These are phyloP conservation scores for Elysia crispata DNA, from an alignment of 2,888 invertebrate genomes.

Conservation along the genomic window DNA sequence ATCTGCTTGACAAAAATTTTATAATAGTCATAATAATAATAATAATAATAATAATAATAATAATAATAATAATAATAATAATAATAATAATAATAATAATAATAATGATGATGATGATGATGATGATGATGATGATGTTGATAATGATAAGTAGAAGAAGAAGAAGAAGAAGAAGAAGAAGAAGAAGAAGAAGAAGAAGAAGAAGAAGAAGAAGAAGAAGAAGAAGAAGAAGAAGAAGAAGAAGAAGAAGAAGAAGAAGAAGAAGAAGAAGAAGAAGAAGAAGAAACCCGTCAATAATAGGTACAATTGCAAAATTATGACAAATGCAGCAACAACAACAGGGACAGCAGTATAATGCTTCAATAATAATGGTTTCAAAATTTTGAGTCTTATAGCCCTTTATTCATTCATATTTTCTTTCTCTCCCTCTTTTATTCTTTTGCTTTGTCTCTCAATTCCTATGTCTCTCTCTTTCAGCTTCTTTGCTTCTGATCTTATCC, in stretches of 20 bases:
- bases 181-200: slow-evolving; percentile 32
- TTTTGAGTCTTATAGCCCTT: too few species aligned
- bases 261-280: slow-evolving; percentile 33
- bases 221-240: slow-evolving; percentile 38
- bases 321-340: too few species aligned
- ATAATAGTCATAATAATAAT: too few species aligned
- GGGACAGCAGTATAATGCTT: too few species aligned
- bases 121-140: background rate
- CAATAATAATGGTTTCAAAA: too few species aligned
- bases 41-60: too few species aligned
- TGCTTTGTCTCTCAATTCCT: background rate
- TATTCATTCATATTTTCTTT: too few species aligned
- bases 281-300: background rate
- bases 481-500: too few species aligned
- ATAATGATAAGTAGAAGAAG: too few species aligned
- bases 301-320: background rate
- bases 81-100: background rate
- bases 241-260: slow-evolving; percentile 45
- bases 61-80: slow-evolving; percentile 10
- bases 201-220: slow-evolving; percentile 6
- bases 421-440: slow-evolving; percentile 10
- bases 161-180: slow-evolving; percentile 35
- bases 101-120: slow-evolving; percentile 25
- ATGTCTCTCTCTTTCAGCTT: background rate
- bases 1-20: too few species aligned